A percentile compares a stretch with the other conserved stretches of the same genome.
These are phyloP conservation scores for Ardeotis arabs DNA, from an alignment of 2,113 vertebrate species.

Conservation along the genomic window DNA sequence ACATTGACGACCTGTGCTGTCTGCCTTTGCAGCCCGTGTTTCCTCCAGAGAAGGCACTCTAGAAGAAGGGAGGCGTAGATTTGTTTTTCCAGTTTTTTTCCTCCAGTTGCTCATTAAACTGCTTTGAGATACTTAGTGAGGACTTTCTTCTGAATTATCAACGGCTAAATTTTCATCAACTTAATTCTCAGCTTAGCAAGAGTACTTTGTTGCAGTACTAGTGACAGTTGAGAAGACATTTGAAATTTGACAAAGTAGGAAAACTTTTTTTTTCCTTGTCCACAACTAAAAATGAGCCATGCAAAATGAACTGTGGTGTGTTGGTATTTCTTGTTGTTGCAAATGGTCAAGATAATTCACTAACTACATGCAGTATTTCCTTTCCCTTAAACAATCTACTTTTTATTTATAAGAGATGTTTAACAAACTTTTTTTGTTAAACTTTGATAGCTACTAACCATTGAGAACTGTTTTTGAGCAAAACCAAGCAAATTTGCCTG, in stretches of 20 bases:
- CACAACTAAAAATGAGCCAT: neutral
- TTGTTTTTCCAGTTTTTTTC: neutral
- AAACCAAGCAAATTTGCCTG: neutral
- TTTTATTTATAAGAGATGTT: neutral
- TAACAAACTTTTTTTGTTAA: neutral
- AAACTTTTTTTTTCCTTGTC: neutral
- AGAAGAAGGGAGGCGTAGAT: neutral
- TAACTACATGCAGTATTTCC: neutral
- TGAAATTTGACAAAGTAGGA: neutral
- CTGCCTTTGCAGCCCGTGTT: neutral
- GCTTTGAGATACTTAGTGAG: neutral
- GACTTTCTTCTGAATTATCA: neutral
- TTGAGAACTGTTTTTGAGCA: neutral
- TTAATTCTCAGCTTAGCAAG: neutral
- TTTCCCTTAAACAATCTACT: neutral
- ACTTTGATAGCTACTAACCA: neutral
- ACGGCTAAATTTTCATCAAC: neutral
- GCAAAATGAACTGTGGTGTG: neutral
- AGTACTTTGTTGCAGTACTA: neutral
- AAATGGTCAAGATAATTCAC: neutral
- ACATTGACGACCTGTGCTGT: neutral
- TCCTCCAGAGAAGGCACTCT: neutral
- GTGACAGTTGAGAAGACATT: neutral
- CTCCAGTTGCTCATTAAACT: neutral
- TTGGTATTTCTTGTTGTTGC: neutral